Base-by-base conservation (phyloP, 1,140 invertebrate species). In the Calephelis nemesis region DNA sequence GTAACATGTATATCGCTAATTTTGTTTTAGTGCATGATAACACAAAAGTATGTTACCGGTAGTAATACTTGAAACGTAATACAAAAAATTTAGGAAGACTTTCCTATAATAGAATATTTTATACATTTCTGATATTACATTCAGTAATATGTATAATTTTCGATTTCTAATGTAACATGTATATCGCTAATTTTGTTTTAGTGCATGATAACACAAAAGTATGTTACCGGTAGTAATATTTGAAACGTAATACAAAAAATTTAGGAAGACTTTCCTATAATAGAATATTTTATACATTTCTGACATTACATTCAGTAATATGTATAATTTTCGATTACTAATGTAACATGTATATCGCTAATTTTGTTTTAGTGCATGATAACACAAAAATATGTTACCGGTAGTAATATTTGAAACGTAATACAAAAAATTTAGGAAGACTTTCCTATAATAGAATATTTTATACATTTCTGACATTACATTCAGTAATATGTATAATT, bases 51-150 rank as follows among this genome's bases (percentile, higher is more conserved):
- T 30, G 30, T 30, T 30, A 30, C 30, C 30, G 4, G 30, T 30
- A 30, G 30, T 30, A 30, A 30, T 30, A 30, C 3, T 30, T 30
- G 30, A 30, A 30, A 30, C 30, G 30, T 30, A 30, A 30, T 30
- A 30, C 30, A 30, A 30, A 30, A 30, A 30, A 30, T 2, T 30
- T 30, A 30, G 30, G 87, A 9, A 12, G 30, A 67, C 52, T 71
- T 71, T 63, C 48, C 30, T 30, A 30, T 30, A 30, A 1, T 30
- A 30, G 30, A 30, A 30, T 30, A 30, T 30, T 2, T 30, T 30
- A 30, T 30, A 30, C 1, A 30, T 30, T 30, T 1, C 3, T 19
- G 3, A 15, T 19, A n/a, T n/a, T 15, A 54, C 15, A 54, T 10
- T 52, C 15, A 9, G 7, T 54, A 54, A 13, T 19, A 7, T 54